Base-by-base conservation (phyloP, 2,888 invertebrate genomes). In the Sarcophaga subvicina region DNA sequence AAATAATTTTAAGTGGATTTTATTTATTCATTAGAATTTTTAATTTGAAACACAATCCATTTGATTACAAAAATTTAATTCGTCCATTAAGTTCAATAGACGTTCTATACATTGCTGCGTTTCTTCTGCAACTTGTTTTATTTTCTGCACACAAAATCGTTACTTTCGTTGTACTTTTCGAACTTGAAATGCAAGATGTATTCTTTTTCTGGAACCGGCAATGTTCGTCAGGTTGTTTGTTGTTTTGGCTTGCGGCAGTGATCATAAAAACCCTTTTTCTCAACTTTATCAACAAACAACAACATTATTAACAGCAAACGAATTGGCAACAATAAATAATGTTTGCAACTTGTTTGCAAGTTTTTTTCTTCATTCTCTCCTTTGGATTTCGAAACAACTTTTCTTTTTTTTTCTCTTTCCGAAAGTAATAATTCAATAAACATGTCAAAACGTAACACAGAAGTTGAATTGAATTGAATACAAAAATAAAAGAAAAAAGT, bases 401-500 rank as follows among this genome's bases (percentile, higher is more conserved):
- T 76, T 69, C 20, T 72, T 77, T 37, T 37, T 47, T 45, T 73
- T 71, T 47, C 14, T 62, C 12, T 73, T 70, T 77, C 49, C 80
- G 77, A 60, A 80, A 83, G 86, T 83, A 86, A 83, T 83, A 86
- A 83, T 83, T 86, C 86, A 86, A 86, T 86, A 86, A 86, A 83
- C 80, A 83, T 83, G 86, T 83, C 86, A 80, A 83, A 86, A 83
- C 79, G 73, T 86, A 83, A 83, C 78, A 80, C 72, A 77, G 83
- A 80, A 83, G 80, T 86, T 82, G 79, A 14, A 72, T 49, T 72
- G 66, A 22, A 37, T 11, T 63, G 10, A 27, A 70, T 66, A 27
- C 4, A 54, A 66, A 62, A 60, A 76, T n/a, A 59, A 49, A 17
- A 25, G 17, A 20, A 66, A 80, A n/a, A 14, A 49, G 0, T 62